phyloP scores from a whole-genome alignment of 37 sponge, comb jelly and placozoan genomes.

The Agelas oroides region DNA sequence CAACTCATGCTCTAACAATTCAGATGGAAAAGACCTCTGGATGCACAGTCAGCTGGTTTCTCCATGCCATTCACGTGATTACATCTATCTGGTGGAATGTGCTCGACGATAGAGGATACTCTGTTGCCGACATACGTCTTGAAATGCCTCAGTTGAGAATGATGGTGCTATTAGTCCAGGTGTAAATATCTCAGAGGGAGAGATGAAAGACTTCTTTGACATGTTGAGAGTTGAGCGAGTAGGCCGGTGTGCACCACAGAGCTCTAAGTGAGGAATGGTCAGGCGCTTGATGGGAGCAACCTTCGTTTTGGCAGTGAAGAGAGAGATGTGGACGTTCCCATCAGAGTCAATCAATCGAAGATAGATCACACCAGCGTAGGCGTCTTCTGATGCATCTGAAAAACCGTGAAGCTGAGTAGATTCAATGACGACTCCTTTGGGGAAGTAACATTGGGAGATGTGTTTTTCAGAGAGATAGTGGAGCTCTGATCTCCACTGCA shows the following conservation, averaged over 20 bases:
- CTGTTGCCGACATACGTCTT: constrained; percentile 32
- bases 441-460: constrained; percentile 17
- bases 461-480: background rate
- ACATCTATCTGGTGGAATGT: constrained; percentile 21
- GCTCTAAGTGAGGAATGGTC: constrained; percentile 5
- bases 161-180: constrained; percentile 18
- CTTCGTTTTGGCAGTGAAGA: constrained; percentile 20
- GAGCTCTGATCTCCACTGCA: constrained; percentile 25
- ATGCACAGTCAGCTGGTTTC: constrained; percentile 30
- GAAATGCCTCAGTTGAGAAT: constrained; percentile 24
- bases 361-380: constrained; percentile 28
- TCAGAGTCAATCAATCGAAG: background rate
- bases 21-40: constrained; percentile 20
- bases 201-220: background rate
- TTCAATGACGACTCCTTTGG: background rate
- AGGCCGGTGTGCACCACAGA: constrained; percentile 30
- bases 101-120: background rate
- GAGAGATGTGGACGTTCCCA: constrained; percentile 13
- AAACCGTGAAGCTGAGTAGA: constrained; percentile 19
- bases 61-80: background rate
- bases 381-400: constrained; percentile 26
- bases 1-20: background rate
- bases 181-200: background rate
- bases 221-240: too few species aligned
- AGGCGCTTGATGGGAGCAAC: constrained; percentile 30